Percentiles rank a stretch among this genome's conserved stretches.
Evolutionary conservation across 2,797 vertebrate genomes (phyloP).

Genomic region (Halcyon badia): DNA sequence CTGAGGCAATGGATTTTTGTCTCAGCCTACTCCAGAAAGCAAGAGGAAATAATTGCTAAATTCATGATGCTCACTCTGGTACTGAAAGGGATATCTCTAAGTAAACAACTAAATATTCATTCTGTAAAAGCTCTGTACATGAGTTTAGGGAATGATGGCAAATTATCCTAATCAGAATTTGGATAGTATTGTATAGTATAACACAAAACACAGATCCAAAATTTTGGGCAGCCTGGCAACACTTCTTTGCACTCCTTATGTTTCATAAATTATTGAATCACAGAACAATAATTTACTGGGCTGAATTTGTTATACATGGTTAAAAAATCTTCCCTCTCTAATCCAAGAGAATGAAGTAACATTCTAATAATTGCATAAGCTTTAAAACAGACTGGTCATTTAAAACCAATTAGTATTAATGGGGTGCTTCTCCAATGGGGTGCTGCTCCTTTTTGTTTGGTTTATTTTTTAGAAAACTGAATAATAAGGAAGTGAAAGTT

Average conservation of each 20-base stretch:
- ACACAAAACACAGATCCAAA: not conserved
- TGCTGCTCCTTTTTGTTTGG: too few species aligned
- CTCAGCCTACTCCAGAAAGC: not conserved
- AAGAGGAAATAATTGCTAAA: not conserved
- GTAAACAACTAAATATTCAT: not conserved
- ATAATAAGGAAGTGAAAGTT: not conserved
- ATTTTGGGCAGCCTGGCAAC: not conserved
- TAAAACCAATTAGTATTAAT: not conserved
- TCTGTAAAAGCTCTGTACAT: not conserved
- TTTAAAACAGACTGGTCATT: not conserved
- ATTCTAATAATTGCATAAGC: not conserved
- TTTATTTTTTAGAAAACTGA: not conserved
- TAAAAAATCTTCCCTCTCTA: not conserved
- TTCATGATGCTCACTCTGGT: not conserved
- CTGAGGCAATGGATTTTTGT: not conserved
- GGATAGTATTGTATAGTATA: not conserved
- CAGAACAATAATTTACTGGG: not conserved
- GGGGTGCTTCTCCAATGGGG: not conserved
- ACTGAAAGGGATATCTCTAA: not conserved
- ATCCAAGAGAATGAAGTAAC: not conserved
- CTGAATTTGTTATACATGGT: not conserved
- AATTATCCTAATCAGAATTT: slow-evolving; percentile 1
- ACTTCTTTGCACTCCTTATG: not conserved
- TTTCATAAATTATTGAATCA: slow-evolving; percentile 28
- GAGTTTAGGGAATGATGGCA: not conserved